Evolutionary conservation across 2,797 vertebrate genomes (phyloP), one percentile per base, ranked within the genome.

Genomic region (Pipistrellus pygmaeus): DNA sequence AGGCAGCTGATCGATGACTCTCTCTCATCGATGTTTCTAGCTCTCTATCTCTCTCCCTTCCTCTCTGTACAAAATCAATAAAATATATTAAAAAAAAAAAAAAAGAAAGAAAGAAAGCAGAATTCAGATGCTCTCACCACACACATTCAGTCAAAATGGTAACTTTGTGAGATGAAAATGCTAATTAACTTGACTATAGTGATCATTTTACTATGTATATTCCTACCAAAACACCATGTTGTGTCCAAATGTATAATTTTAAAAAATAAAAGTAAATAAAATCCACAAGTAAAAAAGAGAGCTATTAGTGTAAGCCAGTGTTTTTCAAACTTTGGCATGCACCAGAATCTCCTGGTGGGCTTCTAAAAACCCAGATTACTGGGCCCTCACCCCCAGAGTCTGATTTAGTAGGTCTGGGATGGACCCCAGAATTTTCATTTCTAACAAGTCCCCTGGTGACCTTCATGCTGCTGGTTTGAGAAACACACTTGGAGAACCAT

Each of bases 101-200:
- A n/a, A n/a, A n/a, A n/a, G n/a, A n/a, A n/a, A n/a, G n/a, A n/a
- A 32, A 88, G 32, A 86, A 23, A 32, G 32, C 60, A 9, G 55
- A 90, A 64, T 78, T 93, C 64, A 72, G 21, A 18, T 77, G 25
- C 27, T 82, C 41, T 93, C 4, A 71, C 27, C 20, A 93, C 8
- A 55, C 4, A n/a, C 17, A 41, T 55, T 55, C 53, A 55, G 53
- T 55, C 11, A 82, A 75, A 76, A 60, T 71, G 44, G 53, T 69
- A 64, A 84, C 21, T 44, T 17, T 53, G 21, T 62, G 53, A 77
- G 8, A 90, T 83, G 9, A 27, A 73, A 41, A 41, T 62, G 21
- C 51, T 71, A 78, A 89, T 85, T 89, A 85, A 66, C 27, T 85
- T 93, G 53, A 69, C 20, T n/a, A 25, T 32, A 51, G 23, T 46